Conservation (phyloP, 1,140 invertebrate genomes). For the Drosophila ogumai region DNA sequence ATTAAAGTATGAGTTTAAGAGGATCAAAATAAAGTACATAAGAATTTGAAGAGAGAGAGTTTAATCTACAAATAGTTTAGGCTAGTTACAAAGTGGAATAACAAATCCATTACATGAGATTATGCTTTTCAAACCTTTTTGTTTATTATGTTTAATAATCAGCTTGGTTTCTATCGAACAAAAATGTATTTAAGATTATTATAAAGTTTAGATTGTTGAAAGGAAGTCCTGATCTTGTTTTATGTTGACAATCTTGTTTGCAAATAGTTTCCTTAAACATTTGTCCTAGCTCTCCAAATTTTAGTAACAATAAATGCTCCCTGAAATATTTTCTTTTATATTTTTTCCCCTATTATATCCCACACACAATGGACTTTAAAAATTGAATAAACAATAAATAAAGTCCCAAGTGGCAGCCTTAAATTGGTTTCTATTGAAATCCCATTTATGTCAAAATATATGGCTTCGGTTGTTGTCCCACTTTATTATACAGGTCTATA, state of each 20-base stretch:
- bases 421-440: constrained; percentile 20
- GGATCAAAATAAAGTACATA: constrained; percentile 2
- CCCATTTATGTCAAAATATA: constrained; percentile 5
- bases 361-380: constrained; percentile 6
- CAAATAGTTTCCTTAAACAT: background rate
- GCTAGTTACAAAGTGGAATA: too few relatives aligned
- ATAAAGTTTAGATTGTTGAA: background rate
- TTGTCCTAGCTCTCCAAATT: too few relatives aligned
- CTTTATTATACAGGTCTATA: constrained; percentile 4
- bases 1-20: constrained; percentile 3
- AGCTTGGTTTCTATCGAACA: background rate
- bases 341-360: background rate
- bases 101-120: background rate
- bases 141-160: background rate
- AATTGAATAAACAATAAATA: constrained; percentile 24
- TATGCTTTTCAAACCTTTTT: background rate
- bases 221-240: background rate
- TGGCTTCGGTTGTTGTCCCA: background rate
- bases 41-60: background rate
- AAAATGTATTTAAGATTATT: background rate
- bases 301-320: background rate
- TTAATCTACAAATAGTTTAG: constrained; percentile 3
- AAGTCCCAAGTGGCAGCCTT: constrained; percentile 5
- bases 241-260: background rate
- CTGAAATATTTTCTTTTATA: background rate